Percentiles rank a stretch among this genome's conserved stretches.
phyloP scores from a whole-genome alignment of 2,888 invertebrate species.

The Phlogophora meticulosa region DNA sequence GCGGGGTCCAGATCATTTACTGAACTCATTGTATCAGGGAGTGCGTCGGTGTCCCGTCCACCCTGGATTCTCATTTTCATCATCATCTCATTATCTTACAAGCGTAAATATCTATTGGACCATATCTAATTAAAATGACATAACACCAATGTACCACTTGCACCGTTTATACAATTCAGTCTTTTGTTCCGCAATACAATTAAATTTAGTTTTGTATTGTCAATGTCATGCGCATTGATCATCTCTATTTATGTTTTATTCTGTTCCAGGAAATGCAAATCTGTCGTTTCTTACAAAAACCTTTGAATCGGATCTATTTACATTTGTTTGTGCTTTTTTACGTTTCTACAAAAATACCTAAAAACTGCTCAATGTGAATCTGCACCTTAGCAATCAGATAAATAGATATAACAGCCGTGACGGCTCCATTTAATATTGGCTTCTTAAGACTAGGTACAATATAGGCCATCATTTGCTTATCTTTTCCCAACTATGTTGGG shows the following conservation, averaged over 20 bases:
- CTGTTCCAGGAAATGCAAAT: constrained; percentile 48
- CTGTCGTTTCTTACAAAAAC: constrained; percentile 29
- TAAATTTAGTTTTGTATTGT: constrained; percentile 5
- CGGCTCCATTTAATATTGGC: constrained; percentile 1
- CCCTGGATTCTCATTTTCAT: too few species aligned
- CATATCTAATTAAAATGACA: not conserved
- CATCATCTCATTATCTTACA: too few species aligned
- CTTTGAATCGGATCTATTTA: constrained; percentile 37
- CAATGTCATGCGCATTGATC: constrained; percentile 21
- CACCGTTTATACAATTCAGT: constrained; percentile 6
- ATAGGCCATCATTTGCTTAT: too few species aligned
- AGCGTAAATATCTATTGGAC: too few species aligned
- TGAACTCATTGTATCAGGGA: too few species aligned
- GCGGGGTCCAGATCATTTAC: too few species aligned
- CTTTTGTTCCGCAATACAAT: constrained; percentile 29
- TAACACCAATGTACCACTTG: constrained; percentile 10
- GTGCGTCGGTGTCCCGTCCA: too few species aligned
- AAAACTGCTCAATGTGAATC: constrained; percentile 33
- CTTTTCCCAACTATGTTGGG: too few species aligned
- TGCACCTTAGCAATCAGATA: not conserved
- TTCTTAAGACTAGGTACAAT: too few species aligned
- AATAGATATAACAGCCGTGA: constrained; percentile 3
- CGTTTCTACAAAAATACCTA: not conserved
- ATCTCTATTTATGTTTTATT: constrained; percentile 30
- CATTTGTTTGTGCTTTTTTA: constrained; percentile 23